Conservation (phyloP, 1,140 invertebrate genomes). For the Drosophila cardini region DNA sequence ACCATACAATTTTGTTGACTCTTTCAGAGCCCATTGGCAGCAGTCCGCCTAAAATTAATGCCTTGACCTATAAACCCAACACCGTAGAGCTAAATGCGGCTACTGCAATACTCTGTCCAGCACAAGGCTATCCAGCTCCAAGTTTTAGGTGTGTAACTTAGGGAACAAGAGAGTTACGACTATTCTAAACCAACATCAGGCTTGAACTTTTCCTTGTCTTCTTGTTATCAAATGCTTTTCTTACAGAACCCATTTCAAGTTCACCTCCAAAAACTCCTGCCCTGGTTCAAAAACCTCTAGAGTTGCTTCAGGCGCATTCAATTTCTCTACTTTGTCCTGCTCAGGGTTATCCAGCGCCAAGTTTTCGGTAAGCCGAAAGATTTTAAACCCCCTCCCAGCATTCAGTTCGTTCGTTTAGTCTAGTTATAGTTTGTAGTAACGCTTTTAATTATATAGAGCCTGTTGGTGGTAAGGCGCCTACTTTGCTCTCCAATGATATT, state of each 20-base stretch:
- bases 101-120: slow-evolving; percentile 88
- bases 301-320: slow-evolving; percentile 72
- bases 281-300: slow-evolving; percentile 64
- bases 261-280: slow-evolving; percentile 85
- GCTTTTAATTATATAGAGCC: slow-evolving; percentile 86
- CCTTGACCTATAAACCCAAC: slow-evolving; percentile 72
- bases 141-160: slow-evolving; percentile 86
- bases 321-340: slow-evolving; percentile 87
- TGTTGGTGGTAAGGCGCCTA: slow-evolving; percentile 89
- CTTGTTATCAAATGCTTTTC: background rate
- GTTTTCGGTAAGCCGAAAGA: slow-evolving; percentile 65
- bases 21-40: slow-evolving; percentile 89
- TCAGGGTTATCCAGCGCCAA: slow-evolving; percentile 88
- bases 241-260: slow-evolving; percentile 87
- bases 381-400: background rate
- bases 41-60: slow-evolving; percentile 87
- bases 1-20: background rate
- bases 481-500: slow-evolving; percentile 87
- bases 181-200: slow-evolving; percentile 54
- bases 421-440: background rate
- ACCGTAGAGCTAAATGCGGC: slow-evolving; percentile 52
- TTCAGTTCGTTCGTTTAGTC: slow-evolving; percentile 40
- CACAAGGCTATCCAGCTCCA: slow-evolving; percentile 90
- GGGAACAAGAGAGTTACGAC: background rate
- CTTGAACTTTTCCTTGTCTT: background rate